These are phyloP conservation scores for Ictalurus punctatus DNA, from an alignment of 2,113 vertebrate species.

Conservation along the genomic window DNA sequence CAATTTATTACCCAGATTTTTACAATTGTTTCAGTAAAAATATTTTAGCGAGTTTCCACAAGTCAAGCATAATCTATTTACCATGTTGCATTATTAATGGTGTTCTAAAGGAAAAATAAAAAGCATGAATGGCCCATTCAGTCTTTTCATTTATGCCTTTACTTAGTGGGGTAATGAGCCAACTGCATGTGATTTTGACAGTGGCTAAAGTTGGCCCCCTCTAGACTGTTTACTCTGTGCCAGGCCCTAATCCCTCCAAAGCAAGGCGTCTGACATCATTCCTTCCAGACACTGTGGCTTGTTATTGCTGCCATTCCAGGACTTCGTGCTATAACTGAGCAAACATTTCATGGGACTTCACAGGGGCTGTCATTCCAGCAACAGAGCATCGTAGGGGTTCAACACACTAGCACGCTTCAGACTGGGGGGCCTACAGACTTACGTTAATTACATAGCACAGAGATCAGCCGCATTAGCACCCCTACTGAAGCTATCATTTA, in stretches of 20 bases:
- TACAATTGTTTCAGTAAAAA: slow-evolving; percentile 27
- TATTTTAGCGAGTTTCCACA: slow-evolving; percentile 23
- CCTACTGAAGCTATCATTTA: slow-evolving; percentile 29
- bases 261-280: slow-evolving; percentile 54
- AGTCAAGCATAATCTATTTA: slow-evolving; percentile 41
- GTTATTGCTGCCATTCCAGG: slow-evolving; percentile 55
- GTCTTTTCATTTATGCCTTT: slow-evolving; percentile 36
- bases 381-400: slow-evolving; percentile 23
- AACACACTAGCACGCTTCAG: slow-evolving; percentile 25
- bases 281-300: slow-evolving; percentile 49
- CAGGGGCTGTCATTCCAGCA: slow-evolving; percentile 44
- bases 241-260: slow-evolving; percentile 48
- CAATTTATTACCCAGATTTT: slow-evolving; percentile 7
- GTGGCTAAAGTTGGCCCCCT: slow-evolving; percentile 37
- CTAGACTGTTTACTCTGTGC: slow-evolving; percentile 28
- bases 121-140: slow-evolving; percentile 53
- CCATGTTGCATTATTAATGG: slow-evolving; percentile 45
- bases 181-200: slow-evolving; percentile 51
- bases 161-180: slow-evolving; percentile 40
- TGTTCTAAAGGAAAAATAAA: slow-evolving; percentile 31
- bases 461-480: slow-evolving; percentile 31
- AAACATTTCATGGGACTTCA: slow-evolving; percentile 53
- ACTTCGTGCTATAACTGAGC: slow-evolving; percentile 50
- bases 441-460: slow-evolving; percentile 40
- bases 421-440: slow-evolving; percentile 16